Conservation (phyloP, 2,888 invertebrate genomes). For the Cosmopolites sordidus region DNA sequence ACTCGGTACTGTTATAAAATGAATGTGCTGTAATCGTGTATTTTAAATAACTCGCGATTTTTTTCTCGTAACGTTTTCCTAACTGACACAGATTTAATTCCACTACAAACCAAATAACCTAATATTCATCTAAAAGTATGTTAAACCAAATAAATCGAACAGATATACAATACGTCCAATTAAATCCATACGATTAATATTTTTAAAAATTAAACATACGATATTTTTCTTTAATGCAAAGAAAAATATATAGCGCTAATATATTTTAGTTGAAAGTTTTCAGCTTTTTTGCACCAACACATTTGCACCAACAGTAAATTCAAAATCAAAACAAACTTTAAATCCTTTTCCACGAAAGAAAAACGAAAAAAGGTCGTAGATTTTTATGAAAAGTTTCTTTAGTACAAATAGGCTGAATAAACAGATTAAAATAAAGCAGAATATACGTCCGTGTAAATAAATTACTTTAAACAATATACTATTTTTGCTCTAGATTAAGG, state of each 20-base stretch:
- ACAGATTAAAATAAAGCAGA: not conserved
- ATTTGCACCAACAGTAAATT: not conserved
- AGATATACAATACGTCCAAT: not conserved
- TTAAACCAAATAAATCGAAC: not conserved
- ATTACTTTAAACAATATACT: too few species aligned
- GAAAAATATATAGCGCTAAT: not conserved
- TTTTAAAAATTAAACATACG: too few species aligned
- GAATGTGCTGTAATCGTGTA: constrained; percentile 20
- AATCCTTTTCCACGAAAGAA: constrained; percentile 3
- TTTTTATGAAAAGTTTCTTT: constrained; percentile 1
- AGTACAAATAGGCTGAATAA: not conserved
- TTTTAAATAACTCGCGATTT: not conserved
- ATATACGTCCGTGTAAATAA: too few species aligned
- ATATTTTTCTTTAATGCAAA: not conserved
- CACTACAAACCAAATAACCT: not conserved
- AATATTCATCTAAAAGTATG: not conserved
- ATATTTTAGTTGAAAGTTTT: not conserved
- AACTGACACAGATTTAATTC: not conserved
- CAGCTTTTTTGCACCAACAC: not conserved
- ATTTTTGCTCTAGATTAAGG: too few species aligned
- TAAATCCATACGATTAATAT: too few species aligned
- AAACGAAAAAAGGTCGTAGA: constrained; percentile 7
- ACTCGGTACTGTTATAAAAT: constrained; percentile 32
- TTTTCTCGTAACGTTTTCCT: not conserved
- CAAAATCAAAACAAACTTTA: constrained; percentile 1